Evolutionary conservation across 2,888 invertebrate species (phyloP), one percentile per base, ranked within the genome.

Genomic region (Limenitis arthemis): DNA sequence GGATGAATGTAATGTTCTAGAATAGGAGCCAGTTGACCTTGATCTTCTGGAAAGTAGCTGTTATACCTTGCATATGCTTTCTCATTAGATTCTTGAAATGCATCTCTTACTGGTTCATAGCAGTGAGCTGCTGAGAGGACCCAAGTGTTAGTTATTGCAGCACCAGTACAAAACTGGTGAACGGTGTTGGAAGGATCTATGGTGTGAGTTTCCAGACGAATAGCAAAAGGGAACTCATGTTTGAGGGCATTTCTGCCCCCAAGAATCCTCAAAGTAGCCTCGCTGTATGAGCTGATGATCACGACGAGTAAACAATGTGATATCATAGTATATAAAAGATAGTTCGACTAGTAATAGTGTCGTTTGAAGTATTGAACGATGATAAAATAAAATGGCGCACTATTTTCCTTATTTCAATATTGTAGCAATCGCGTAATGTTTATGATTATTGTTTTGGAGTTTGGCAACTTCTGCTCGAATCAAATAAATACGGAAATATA

Each of bases 41-140:
- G 28, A 12, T 31, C 1, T 20, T 44, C 31, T 9, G 53, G 53
- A 49, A 46, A 53, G n/a, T 53, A 49, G 36, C 44, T 53, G n/a
- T 53, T 49, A 8, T 41, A 53, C 42, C 53, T 53, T 8, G 34
- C 44, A 39, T 36, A 49, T 7, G 9, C 11, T 37, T 41, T 46
- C 2, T 9, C 5, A 2, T 36, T 31, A 8, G 11, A 12, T 28
- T 41, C 8, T 7, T 32, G 1, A 9, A 12, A 7, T 5, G 36
- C 9, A 12, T 44, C n/a, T 1, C 9, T 7, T 4, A 20, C 20
- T 20, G 20, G 20, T 4, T 20, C 20, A 40, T 39, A 40, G 32
- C 53, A 53, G 34, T 53, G 53, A 4, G 32, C 49, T 12, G 49
- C 53, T 20, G 49, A 37, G 20, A 49, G 12, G 4, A 49, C 41